Evolutionary conservation across 2,888 invertebrate species (phyloP), one percentile per base, ranked within the genome.

Genomic region (Dasysyrphus albostriatus): DNA sequence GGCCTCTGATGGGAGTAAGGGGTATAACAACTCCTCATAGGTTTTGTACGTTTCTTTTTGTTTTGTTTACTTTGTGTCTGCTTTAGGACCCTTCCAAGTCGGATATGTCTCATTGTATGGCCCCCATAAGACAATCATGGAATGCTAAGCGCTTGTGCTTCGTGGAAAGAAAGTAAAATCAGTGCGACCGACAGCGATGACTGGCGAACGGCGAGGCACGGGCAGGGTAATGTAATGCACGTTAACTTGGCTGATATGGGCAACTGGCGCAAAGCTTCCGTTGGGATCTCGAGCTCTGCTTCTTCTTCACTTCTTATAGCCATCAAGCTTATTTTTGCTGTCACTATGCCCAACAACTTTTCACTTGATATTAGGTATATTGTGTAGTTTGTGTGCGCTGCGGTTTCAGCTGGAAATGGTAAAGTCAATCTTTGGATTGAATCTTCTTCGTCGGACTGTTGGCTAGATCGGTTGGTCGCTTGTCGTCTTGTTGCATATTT

Each of bases 121-220:
- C 59, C 44, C 29, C 44, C 47, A 56, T 37, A 54, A 83, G 72
- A 70, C 75, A 72, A 73, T 58, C 61, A 69, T 75, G 82, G 85
- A 82, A 82, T 82, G 77, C 73, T 73, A 56, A 73, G 74, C 76
- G 77, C 67, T 82, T 54, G 69, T 47, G 77, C 51, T 85, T 85
- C 85, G 85, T 85, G 74, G 85, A 85, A 85, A 85, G 85, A 85
- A 85, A 85, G 85, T 85, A 85, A 85, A 77, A 85, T 85, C 82
- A 10, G 77, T 77, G 59, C 67, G 67, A 72, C 42, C 37, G 19
- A 37, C n/a, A n/a, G n/a, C 51, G 34, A 32, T 12, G 24, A 29
- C 29, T n/a, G 29, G n/a, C 19, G 14, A 9, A 42, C 54, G 7
- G 24, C 24, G 54, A 37, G 51, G 49, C 54, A 59, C 77, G 72